These are phyloP conservation scores for Gallinago jamesoni DNA, from an alignment of 2,113 vertebrate genomes.

Conservation along the genomic window DNA sequence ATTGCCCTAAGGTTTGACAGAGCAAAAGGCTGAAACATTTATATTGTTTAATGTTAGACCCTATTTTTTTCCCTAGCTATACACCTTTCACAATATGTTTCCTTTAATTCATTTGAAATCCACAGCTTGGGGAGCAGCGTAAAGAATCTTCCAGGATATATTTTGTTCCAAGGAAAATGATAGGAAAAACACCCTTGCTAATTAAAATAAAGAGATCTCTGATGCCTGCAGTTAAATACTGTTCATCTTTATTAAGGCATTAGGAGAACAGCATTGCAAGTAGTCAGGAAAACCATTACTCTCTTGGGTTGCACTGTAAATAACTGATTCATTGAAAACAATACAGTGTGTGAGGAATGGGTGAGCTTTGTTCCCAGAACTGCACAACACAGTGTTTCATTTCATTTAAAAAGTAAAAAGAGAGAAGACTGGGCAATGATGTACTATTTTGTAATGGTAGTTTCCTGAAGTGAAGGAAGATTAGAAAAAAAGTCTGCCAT, in stretches of 20 bases:
- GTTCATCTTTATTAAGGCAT: slow-evolving; percentile 25
- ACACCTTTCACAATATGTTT: slow-evolving; percentile 35
- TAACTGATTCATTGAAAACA: not conserved
- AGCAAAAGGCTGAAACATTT: slow-evolving; percentile 59
- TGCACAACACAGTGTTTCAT: not conserved
- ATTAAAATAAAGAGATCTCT: slow-evolving; percentile 33
- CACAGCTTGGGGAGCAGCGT: not conserved
- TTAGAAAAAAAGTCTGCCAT: not conserved
- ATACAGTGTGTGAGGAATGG: not conserved
- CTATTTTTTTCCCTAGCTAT: not conserved
- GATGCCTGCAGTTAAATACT: slow-evolving; percentile 7
- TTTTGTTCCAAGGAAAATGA: not conserved
- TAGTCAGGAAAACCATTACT: not conserved
- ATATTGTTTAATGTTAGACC: slow-evolving; percentile 37
- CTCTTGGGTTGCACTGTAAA: not conserved
- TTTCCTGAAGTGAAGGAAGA: not conserved
- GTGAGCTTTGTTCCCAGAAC: not conserved
- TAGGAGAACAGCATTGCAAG: not conserved
- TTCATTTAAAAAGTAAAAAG: not conserved
- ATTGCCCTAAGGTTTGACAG: slow-evolving; percentile 43
- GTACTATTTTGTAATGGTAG: not conserved
- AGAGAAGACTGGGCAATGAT: not conserved
- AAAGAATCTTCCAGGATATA: slow-evolving; percentile 13
- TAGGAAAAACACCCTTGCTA: not conserved
- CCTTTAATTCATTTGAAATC: slow-evolving; percentile 44